Conservation (phyloP, 2,797 vertebrate species). For the Darevskia nairensis region DNA sequence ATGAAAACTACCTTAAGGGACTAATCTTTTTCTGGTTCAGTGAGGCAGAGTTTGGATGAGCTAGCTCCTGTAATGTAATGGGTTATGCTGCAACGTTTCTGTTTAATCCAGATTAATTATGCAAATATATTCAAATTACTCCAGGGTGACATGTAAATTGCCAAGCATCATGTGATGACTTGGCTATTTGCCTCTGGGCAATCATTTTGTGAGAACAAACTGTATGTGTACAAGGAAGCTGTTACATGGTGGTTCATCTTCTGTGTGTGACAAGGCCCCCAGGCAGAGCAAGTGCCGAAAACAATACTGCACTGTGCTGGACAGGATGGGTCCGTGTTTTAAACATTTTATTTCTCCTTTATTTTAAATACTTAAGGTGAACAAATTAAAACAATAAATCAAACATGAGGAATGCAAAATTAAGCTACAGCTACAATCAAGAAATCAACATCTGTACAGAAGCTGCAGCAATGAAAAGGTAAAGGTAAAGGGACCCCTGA, state of each 20-base stretch:
- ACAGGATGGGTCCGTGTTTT: neutral
- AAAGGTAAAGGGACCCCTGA: no score
- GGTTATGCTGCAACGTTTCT: neutral
- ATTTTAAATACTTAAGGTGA: neutral
- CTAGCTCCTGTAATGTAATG: neutral
- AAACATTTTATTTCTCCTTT: neutral
- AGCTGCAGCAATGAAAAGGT: neutral
- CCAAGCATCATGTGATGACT: conserved; percentile 8
- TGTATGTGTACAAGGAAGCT: neutral
- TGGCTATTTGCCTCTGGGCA: conserved; percentile 32
- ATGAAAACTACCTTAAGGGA: neutral
- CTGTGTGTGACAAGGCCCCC: conserved; percentile 4
- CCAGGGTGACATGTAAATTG: conserved; percentile 26
- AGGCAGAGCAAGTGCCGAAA: neutral
- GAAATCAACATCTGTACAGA: neutral
- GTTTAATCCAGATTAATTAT: conserved; percentile 31
- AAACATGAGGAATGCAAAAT: neutral
- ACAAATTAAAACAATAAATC: neutral
- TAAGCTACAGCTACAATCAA: neutral
- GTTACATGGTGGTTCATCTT: neutral
- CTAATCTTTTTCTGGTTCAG: neutral
- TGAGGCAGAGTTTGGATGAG: neutral
- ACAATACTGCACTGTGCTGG: neutral
- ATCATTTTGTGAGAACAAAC: conserved; percentile 34
- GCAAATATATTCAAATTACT: conserved; percentile 37